Evolutionary conservation across 2,888 invertebrate genomes (phyloP).

Genomic region (Andrena dorsata): DNA sequence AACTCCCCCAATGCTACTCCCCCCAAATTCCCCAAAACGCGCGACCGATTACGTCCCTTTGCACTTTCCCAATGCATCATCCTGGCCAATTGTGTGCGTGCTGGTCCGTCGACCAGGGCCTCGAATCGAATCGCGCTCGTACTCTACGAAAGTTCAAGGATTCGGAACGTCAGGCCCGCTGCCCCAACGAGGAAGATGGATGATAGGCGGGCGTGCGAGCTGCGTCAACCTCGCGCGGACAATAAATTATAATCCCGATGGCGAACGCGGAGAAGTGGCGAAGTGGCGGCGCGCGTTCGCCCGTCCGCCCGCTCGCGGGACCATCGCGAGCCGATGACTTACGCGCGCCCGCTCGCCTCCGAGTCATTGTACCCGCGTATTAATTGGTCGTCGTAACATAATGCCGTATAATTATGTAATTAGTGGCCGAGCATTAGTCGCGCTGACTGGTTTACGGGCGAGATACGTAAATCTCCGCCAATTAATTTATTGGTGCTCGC

Average conservation of each 20-base stretch:
- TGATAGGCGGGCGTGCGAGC: constrained; percentile 74
- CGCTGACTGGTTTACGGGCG: constrained; percentile 82
- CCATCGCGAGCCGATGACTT: constrained; percentile 68
- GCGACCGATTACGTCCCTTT: too few species aligned
- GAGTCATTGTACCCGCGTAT: constrained; percentile 75
- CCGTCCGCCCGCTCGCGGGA: constrained; percentile 28
- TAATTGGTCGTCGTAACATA: constrained; percentile 80
- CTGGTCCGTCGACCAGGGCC: too few species aligned
- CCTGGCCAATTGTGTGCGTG: too few species aligned
- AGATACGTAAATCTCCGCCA: constrained; percentile 83
- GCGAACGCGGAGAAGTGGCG: constrained; percentile 36
- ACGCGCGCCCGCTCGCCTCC: constrained; percentile 55
- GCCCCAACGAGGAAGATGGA: constrained; percentile 27
- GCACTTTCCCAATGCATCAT: too few species aligned
- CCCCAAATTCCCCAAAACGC: too few species aligned
- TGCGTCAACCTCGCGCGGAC: constrained; percentile 78
- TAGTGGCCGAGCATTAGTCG: constrained; percentile 81
- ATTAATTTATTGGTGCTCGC: constrained; percentile 82
- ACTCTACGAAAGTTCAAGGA: constrained; percentile 18
- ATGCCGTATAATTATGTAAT: constrained; percentile 84
- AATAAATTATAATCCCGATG: constrained; percentile 80
- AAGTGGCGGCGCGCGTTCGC: constrained; percentile 7
- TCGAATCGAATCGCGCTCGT: constrained; percentile 3
- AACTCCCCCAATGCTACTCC: too few species aligned
- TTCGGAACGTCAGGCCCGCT: constrained; percentile 29